Percentiles rank a stretch among this genome's conserved stretches.
These are phyloP conservation scores for Ochropacha duplaris DNA, from an alignment of 2,888 invertebrate species.

Conservation along the genomic window DNA sequence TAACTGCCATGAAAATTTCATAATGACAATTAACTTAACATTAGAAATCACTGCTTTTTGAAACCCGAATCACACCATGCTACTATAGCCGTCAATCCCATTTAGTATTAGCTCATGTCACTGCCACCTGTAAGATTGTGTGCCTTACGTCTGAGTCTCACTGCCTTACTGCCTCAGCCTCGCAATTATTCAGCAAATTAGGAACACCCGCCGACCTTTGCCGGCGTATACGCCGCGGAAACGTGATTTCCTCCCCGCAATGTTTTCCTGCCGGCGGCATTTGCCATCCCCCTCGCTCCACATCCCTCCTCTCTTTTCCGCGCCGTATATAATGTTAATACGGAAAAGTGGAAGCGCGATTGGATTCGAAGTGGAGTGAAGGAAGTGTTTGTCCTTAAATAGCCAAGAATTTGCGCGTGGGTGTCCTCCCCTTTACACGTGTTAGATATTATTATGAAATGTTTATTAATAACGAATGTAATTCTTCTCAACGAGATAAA, in stretches of 20 bases:
- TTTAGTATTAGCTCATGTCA: no score
- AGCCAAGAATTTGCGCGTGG: not conserved
- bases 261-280: constrained; percentile 55
- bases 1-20: no score
- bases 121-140: constrained; percentile 4
- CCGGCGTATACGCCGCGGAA: constrained; percentile 38
- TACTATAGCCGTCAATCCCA: not conserved
- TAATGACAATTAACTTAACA: no score
- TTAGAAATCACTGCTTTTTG: no score
- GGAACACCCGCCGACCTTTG: constrained; percentile 47
- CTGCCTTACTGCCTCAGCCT: not conserved
- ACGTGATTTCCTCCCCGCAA: constrained; percentile 58
- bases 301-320: constrained; percentile 6
- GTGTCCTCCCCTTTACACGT: not conserved
- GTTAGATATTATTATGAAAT: not conserved
- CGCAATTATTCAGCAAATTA: constrained; percentile 69
- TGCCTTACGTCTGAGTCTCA: not conserved
- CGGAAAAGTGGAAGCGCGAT: constrained; percentile 11
- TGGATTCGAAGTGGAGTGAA: not conserved
- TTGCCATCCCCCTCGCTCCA: constrained; percentile 6
- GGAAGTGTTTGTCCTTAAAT: not conserved
- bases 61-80: no score
- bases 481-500: not conserved
- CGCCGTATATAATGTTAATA: constrained; percentile 48
- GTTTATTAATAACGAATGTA: not conserved